A percentile compares a stretch with the other conserved stretches of the same genome.
Conservation (phyloP, 2,888 invertebrate genomes). For the Exocentrus adspersus region DNA sequence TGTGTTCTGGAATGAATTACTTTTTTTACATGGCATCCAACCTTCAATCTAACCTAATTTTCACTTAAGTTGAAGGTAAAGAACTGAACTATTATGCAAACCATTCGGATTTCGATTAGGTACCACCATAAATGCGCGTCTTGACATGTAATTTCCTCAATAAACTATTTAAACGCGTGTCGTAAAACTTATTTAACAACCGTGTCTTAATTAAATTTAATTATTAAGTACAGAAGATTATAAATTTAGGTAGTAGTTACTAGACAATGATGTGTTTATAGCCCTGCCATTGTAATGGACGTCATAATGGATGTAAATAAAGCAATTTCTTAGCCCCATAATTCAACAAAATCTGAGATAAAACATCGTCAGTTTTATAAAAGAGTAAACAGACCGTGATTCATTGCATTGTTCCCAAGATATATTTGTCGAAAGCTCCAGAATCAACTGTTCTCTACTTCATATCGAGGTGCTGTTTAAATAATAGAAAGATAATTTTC, state of each 20-base stretch:
- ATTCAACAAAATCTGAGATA: slow-evolving; percentile 40
- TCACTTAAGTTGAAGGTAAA: no score
- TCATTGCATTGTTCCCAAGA: slow-evolving; percentile 44
- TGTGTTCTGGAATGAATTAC: no score
- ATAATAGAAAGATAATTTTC: slow-evolving; percentile 49
- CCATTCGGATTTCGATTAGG: background rate
- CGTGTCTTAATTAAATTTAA: slow-evolving; percentile 24
- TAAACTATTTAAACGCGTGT: slow-evolving; percentile 15
- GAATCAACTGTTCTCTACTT: slow-evolving; percentile 38
- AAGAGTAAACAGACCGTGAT: slow-evolving; percentile 41
- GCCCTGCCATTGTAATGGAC: slow-evolving; percentile 31
- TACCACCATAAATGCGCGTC: no score
- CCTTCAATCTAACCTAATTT: no score
- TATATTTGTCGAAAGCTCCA: slow-evolving; percentile 43
- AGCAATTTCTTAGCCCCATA: slow-evolving; percentile 31
- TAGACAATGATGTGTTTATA: slow-evolving; percentile 32
- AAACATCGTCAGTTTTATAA: slow-evolving; percentile 38
- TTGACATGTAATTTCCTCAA: slow-evolving; percentile 19
- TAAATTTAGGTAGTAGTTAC: slow-evolving; percentile 36
- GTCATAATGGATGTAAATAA: slow-evolving; percentile 31
- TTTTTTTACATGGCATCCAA: no score
- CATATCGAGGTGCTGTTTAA: slow-evolving; percentile 45
- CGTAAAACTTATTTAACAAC: slow-evolving; percentile 24
- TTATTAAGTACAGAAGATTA: slow-evolving; percentile 26
- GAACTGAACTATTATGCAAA: no score